These are phyloP conservation scores for Drosophila ambigua DNA, from an alignment of 1,140 invertebrate genomes.

Conservation along the genomic window DNA sequence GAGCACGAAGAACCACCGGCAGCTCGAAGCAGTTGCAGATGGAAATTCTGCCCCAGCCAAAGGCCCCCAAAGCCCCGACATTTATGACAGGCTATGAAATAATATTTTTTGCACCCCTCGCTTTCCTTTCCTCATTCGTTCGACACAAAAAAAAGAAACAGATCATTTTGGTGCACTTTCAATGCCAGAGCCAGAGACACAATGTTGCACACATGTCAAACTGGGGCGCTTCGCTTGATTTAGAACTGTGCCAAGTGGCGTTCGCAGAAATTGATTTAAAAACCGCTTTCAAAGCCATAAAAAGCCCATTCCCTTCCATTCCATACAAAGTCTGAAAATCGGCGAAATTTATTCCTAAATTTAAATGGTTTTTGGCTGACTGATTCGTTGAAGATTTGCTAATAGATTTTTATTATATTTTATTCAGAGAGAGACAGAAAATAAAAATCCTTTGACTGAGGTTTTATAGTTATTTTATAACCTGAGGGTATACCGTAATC, in stretches of 20 bases:
- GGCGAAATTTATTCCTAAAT: constrained; percentile 17
- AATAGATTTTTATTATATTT: constrained; percentile 49
- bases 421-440: background rate
- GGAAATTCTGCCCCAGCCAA: constrained; percentile 39
- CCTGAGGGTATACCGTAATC: background rate
- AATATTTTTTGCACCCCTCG: constrained; percentile 35
- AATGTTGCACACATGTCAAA: constrained; percentile 80
- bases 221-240: constrained; percentile 77
- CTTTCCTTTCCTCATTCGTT: constrained; percentile 28
- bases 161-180: constrained; percentile 23
- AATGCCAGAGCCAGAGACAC: constrained; percentile 26
- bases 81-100: constrained; percentile 81
- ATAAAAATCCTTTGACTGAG: constrained; percentile 1
- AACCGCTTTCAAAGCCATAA: constrained; percentile 76
- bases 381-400: constrained; percentile 28
- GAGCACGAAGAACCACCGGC: background rate
- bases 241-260: constrained; percentile 78
- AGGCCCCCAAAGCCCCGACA: constrained; percentile 67
- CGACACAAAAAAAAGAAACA: constrained; percentile 42
- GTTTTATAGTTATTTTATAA: constrained; percentile 9
- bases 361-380: constrained; percentile 8
- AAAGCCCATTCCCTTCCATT: constrained; percentile 32
- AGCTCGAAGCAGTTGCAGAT: constrained; percentile 30
- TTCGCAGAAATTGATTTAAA: constrained; percentile 81
- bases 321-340: constrained; percentile 34